phyloP scores from a whole-genome alignment of 2,113 vertebrate species.

The Neodon shergylaensis region DNA sequence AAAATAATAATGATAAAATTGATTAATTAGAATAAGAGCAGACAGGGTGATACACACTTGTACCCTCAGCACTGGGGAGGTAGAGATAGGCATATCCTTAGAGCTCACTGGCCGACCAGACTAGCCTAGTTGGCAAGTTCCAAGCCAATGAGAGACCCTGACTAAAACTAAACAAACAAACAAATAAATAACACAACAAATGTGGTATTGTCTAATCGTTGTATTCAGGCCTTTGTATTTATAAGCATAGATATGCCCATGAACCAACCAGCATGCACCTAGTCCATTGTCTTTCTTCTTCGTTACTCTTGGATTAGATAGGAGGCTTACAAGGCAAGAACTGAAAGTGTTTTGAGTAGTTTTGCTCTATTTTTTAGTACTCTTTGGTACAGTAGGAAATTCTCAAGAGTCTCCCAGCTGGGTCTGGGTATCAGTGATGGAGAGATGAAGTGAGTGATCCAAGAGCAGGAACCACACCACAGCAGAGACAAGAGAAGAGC shows the following conservation, averaged over 20 bases:
- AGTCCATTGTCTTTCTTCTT: neutral
- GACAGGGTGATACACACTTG: neutral
- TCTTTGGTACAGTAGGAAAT: neutral
- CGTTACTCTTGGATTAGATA: neutral
- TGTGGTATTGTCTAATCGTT: no score
- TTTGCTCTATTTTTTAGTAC: conserved; percentile 30
- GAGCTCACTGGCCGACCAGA: neutral
- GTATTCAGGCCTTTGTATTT: neutral
- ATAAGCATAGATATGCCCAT: neutral
- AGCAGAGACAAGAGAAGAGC: neutral
- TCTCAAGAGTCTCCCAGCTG: neutral
- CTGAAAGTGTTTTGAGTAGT: neutral
- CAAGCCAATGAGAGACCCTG: neutral
- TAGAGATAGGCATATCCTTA: neutral
- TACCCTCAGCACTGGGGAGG: neutral
- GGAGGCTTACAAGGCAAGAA: neutral
- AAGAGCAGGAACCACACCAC: neutral
- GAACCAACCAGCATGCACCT: neutral
- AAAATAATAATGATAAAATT: neutral
- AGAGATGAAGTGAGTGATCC: neutral
- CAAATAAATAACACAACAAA: neutral
- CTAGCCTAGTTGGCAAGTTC: neutral
- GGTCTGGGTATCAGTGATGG: neutral
- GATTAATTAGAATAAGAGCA: neutral
- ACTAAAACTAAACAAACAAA: neutral